These are phyloP conservation scores for Penaeus indicus DNA, from an alignment of 1,140 invertebrate species.

Conservation along the genomic window DNA sequence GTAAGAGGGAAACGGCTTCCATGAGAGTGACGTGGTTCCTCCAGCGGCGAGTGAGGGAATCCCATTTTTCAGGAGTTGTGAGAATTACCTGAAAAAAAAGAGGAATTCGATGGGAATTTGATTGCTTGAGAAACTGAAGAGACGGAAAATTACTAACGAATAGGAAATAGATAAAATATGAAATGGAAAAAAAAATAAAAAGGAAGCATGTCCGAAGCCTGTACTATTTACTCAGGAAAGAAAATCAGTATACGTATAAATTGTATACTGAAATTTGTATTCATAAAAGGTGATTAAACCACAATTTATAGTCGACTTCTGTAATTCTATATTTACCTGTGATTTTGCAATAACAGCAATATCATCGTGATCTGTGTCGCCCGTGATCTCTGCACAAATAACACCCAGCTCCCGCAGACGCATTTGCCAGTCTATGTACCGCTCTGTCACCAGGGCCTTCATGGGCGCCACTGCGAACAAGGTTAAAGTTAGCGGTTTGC, in stretches of 20 bases:
- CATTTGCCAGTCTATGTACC: constrained; percentile 79
- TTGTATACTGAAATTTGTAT: not conserved
- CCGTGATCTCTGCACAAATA: constrained; percentile 80
- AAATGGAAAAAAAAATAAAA: too few relatives aligned
- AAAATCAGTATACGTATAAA: too few relatives aligned
- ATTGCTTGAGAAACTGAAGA: not conserved
- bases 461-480: constrained; percentile 77
- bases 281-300: not conserved
- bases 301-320: not conserved
- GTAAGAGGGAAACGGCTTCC: constrained; percentile 78
- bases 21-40: constrained; percentile 77
- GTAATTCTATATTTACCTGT: constrained; percentile 18
- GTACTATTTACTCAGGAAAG: too few relatives aligned
- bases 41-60: constrained; percentile 82
- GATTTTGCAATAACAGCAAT: constrained; percentile 69
- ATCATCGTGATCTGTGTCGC: constrained; percentile 80
- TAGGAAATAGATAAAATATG: too few relatives aligned
- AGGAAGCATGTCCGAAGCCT: too few relatives aligned
- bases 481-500: not conserved
- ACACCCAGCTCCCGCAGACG: constrained; percentile 79
- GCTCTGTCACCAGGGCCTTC: constrained; percentile 83
- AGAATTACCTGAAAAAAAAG: constrained; percentile 76
- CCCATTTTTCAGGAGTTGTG: constrained; percentile 90
- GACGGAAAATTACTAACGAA: not conserved
- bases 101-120: constrained; percentile 68